Evolutionary conservation across 2,888 invertebrate species (phyloP).

Genomic region (Amphipoea lucens): DNA sequence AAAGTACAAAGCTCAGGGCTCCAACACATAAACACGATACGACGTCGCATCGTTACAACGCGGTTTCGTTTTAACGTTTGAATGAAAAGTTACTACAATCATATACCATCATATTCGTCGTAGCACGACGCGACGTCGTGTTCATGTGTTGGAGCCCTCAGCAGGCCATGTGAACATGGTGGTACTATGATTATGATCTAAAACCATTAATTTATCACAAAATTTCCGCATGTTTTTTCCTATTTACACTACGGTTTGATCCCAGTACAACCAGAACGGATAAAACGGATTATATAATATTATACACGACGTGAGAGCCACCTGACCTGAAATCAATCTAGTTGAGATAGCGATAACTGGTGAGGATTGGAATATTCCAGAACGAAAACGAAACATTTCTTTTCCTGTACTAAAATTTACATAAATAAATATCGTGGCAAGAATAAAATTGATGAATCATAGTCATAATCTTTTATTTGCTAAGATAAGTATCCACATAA

Average conservation of each 20-base stretch:
- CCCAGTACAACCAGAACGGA: not conserved
- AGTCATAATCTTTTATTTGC: not conserved
- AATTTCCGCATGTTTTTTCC: not conserved
- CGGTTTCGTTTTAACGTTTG: too few relatives aligned
- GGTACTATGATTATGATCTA: too few relatives aligned
- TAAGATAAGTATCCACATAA: not conserved
- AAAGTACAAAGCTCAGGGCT: too few relatives aligned
- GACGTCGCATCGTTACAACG: too few relatives aligned
- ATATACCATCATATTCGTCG: too few relatives aligned
- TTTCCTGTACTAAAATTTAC: not conserved
- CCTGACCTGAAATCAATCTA: not conserved
- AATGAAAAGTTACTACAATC: too few relatives aligned
- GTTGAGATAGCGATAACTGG: not conserved
- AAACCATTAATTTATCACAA: not conserved
- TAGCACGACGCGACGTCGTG: too few relatives aligned
- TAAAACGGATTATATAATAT: not conserved
- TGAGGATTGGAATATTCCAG: not conserved
- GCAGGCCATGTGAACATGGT: too few relatives aligned
- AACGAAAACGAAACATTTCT: not conserved
- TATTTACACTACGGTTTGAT: not conserved
- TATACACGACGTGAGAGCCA: not conserved
- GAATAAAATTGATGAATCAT: not conserved
- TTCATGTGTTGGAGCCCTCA: too few relatives aligned
- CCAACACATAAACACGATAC: too few relatives aligned
- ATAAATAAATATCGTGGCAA: not conserved